Evolutionary conservation across 2,797 vertebrate genomes (phyloP).

Genomic region (Amniataba percoides): DNA sequence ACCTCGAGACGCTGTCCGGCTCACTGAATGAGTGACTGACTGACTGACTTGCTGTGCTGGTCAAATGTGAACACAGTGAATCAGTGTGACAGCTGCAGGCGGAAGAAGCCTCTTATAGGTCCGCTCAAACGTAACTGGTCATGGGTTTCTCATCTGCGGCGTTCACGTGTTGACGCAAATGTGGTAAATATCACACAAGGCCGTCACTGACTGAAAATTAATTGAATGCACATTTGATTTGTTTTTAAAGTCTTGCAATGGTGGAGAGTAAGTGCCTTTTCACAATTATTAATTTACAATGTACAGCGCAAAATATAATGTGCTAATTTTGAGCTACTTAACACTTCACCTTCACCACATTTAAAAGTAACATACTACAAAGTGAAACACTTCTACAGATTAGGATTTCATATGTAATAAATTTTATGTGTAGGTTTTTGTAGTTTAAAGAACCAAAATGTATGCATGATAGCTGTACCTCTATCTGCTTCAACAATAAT

Average conservation of each 20-base stretch:
- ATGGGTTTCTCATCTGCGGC: constrained; percentile 34
- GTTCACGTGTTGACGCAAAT: constrained; percentile 25
- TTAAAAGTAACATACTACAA: background rate
- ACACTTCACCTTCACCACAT: background rate
- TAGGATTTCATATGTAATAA: too few relatives aligned
- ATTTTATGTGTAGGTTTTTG: too few relatives aligned
- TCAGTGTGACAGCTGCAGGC: too few relatives aligned
- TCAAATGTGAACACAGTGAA: background rate
- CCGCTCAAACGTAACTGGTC: constrained; percentile 43
- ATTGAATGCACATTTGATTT: background rate
- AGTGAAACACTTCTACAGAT: background rate
- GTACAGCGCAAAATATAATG: background rate
- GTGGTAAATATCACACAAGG: background rate
- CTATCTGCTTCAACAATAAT: background rate
- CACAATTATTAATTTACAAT: background rate
- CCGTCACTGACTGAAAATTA: background rate
- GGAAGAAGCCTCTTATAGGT: too few relatives aligned
- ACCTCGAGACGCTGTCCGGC: background rate
- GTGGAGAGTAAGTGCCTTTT: background rate
- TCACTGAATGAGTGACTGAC: background rate
- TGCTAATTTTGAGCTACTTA: background rate
- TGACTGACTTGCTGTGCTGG: background rate
- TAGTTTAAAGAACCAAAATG: background rate
- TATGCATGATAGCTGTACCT: background rate
- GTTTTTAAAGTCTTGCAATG: background rate